A percentile compares a stretch with the other conserved stretches of the same genome.
Evolutionary conservation across 2,113 vertebrate genomes (phyloP).

Genomic region (Crotophaga sulcirostris): DNA sequence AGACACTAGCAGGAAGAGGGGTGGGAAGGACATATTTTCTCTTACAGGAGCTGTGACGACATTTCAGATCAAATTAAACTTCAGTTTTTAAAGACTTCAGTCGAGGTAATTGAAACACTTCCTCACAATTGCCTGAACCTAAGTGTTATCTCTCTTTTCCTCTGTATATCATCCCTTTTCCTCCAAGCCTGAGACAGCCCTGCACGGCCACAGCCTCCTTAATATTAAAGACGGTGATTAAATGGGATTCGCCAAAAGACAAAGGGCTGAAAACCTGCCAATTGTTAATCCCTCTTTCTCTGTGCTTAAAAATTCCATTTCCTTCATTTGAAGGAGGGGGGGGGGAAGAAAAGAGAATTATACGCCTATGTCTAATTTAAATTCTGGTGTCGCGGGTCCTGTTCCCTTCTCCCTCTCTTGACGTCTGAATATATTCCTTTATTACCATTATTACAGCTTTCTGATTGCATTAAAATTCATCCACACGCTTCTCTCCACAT

Average conservation of each 20-base stretch:
- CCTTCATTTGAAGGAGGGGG: conserved; percentile 64
- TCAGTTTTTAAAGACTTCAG: conserved; percentile 64
- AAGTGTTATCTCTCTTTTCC: conserved; percentile 62
- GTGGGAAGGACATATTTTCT: conserved; percentile 36
- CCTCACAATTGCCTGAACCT: conserved; percentile 65
- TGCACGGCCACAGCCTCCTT: conserved; percentile 57
- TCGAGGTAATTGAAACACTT: conserved; percentile 70
- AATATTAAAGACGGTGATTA: conserved; percentile 74
- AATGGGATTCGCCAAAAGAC: conserved; percentile 75
- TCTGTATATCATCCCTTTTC: conserved; percentile 61
- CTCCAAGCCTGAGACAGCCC: conserved; percentile 25
- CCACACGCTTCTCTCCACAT: conserved; percentile 68
- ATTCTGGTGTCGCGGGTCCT: conserved; percentile 67
- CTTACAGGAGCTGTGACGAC: conserved; percentile 14
- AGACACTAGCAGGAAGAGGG: not conserved
- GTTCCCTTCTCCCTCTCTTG: conserved; percentile 74
- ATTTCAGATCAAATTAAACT: conserved; percentile 70
- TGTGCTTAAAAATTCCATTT: conserved; percentile 78
- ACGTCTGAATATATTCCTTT: conserved; percentile 79
- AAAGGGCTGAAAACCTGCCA: conserved; percentile 68
- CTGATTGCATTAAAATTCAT: conserved; percentile 86
- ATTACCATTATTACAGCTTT: conserved; percentile 80
- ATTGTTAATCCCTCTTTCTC: conserved; percentile 72
- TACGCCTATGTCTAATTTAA: conserved; percentile 70
- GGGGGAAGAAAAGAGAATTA: conserved; percentile 45